A percentile compares a stretch with the other conserved stretches of the same genome.
These are phyloP conservation scores for Philonicus albiceps DNA, from an alignment of 2,888 invertebrate genomes.

Conservation along the genomic window DNA sequence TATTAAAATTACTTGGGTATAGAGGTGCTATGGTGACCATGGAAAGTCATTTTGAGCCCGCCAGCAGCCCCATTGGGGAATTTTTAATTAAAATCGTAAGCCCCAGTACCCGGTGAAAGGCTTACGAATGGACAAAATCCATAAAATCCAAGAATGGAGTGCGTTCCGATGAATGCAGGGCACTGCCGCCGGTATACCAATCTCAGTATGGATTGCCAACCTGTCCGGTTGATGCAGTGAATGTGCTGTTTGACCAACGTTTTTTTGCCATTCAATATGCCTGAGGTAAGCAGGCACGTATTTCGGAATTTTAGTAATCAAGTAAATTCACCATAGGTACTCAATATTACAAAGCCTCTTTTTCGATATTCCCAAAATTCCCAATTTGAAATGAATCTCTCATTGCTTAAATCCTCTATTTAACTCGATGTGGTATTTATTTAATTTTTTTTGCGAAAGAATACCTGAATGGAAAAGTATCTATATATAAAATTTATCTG, in stretches of 20 bases:
- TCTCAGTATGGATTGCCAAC: not conserved
- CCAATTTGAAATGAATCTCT: not conserved
- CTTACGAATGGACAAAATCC: not conserved
- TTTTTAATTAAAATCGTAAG: conserved; percentile 12
- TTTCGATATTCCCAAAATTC: not conserved
- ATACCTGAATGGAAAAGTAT: not conserved
- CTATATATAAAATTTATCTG: not conserved
- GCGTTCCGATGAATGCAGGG: not conserved
- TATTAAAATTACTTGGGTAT: conserved; percentile 15
- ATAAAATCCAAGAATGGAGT: not conserved
- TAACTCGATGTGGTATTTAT: not conserved
- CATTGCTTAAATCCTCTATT: not conserved
- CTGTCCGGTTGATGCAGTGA: not conserved
- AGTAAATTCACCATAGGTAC: not conserved
- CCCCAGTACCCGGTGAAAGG: not conserved
- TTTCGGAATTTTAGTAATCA: not conserved
- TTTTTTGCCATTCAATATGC: not conserved
- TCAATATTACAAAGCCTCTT: not conserved
- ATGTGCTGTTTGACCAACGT: not conserved
- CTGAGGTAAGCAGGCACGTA: not conserved
- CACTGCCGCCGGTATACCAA: not conserved
- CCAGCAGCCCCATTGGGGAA: not conserved
- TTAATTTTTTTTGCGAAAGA: not conserved
- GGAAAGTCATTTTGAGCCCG: not conserved
- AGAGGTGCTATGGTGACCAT: not conserved